phyloP scores from a whole-genome alignment of 2,113 vertebrate genomes.

The Pedionomus torquatus region DNA sequence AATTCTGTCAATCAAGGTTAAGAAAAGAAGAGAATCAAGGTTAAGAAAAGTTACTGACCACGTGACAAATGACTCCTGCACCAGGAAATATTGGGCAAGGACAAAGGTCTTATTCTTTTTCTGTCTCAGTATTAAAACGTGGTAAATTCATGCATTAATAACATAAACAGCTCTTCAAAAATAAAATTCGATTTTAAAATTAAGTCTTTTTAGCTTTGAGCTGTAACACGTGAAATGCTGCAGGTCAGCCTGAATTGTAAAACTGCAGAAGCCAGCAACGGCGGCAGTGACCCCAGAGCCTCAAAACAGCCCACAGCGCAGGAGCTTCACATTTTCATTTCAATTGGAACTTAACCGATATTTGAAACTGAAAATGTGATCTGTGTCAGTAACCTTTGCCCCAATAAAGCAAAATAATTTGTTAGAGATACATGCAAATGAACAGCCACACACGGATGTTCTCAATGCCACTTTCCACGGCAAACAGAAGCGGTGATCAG shows the following conservation, averaged over 20 bases:
- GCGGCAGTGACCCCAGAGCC: neutral
- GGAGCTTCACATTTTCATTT: neutral
- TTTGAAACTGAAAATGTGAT: neutral
- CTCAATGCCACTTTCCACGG: neutral
- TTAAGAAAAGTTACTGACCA: neutral
- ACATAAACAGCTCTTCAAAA: neutral
- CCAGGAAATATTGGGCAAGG: neutral
- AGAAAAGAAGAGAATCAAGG: neutral
- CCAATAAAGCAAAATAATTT: neutral
- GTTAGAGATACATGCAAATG: constrained; percentile 18
- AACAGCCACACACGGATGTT: neutral
- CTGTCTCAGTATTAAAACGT: neutral
- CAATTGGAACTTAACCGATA: neutral
- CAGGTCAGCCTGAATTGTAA: neutral
- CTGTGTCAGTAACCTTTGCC: neutral
- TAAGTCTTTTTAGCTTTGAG: neutral
- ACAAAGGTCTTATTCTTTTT: neutral
- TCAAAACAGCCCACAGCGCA: neutral
- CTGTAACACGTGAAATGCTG: neutral
- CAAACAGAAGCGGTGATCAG: neutral
- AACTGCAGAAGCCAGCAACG: neutral
- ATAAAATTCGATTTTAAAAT: neutral
- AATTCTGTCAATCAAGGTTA: neutral
- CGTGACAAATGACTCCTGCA: neutral
- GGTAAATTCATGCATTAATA: neutral